These are phyloP conservation scores for Cassiopea xamachana DNA, from an alignment of 30 jellyfish, hydroid and myxozoan species.

Conservation along the genomic window DNA sequence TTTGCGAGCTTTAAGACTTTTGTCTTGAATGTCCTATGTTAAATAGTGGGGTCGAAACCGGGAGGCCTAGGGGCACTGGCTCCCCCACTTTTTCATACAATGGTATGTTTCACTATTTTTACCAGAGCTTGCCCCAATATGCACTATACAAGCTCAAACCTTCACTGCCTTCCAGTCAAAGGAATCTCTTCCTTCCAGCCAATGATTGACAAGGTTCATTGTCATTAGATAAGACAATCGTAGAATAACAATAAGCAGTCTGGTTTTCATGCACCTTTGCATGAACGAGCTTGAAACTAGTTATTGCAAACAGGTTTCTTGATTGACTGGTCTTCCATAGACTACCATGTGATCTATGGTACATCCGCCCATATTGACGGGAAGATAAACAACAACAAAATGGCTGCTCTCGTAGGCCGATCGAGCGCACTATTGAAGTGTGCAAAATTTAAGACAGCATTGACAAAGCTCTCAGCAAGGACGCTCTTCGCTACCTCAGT, in stretches of 20 bases:
- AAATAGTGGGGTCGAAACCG: too few species aligned
- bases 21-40: too few species aligned
- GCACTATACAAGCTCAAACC: too few species aligned
- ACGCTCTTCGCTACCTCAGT: slow-evolving; percentile 28
- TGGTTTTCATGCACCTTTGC: background rate
- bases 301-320: background rate
- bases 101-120: too few species aligned
- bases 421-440: slow-evolving; percentile 6
- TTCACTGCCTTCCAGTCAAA: too few species aligned
- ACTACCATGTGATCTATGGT: background rate
- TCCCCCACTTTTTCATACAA: too few species aligned
- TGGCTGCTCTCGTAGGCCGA: slow-evolving; percentile 32
- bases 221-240: too few species aligned
- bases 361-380: background rate
- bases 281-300: background rate
- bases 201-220: too few species aligned
- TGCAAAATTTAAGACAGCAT: slow-evolving; percentile 1
- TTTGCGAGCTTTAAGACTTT: too few species aligned
- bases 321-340: slow-evolving; percentile 7
- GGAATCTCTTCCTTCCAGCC: too few species aligned
- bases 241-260: background rate
- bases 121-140: too few species aligned
- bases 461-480: background rate
- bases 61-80: too few species aligned
- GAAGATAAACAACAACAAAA: background rate